Evolutionary conservation across 2,113 vertebrate species (phyloP).

Genomic region (Oncorhynchus clarkii): DNA sequence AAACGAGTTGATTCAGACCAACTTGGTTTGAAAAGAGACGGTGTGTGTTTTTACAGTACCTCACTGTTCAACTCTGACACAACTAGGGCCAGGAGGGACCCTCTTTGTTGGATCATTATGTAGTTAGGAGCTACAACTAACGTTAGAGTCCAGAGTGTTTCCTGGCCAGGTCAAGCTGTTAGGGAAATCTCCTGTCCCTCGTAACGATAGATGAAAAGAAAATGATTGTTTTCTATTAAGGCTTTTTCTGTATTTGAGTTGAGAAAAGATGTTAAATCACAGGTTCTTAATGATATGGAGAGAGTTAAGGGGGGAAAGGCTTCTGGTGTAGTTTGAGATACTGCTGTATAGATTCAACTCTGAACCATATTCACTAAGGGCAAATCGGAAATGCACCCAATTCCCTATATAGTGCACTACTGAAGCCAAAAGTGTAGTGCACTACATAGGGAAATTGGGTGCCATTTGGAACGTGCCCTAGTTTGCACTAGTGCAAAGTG

Average conservation of each 20-base stretch:
- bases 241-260: too few species aligned
- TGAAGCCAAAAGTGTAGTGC: too few species aligned
- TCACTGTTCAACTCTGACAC: slow-evolving; percentile 27
- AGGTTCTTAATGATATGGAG: slow-evolving; percentile 53
- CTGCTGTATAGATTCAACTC: slow-evolving; percentile 74
- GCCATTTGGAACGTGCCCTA: too few species aligned
- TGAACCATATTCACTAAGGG: too few species aligned
- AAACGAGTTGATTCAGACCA: slow-evolving; percentile 40
- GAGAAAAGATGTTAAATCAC: slow-evolving; percentile 38
- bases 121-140: too few species aligned
- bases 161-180: too few species aligned
- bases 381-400: too few species aligned
- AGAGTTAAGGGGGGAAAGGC: background rate
- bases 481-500: too few species aligned
- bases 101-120: too few species aligned
- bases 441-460: too few species aligned
- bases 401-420: too few species aligned
- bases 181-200: slow-evolving; percentile 29
- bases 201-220: background rate
- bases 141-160: too few species aligned
- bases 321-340: slow-evolving; percentile 60
- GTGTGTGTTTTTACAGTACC: slow-evolving; percentile 29
- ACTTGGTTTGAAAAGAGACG: slow-evolving; percentile 57
- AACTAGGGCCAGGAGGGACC: slow-evolving; percentile 35
- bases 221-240: slow-evolving; percentile 3